A percentile compares a stretch with the other conserved stretches of the same genome.
Conservation (phyloP, 2,113 vertebrate genomes). For the Spheniscus mendiculus region DNA sequence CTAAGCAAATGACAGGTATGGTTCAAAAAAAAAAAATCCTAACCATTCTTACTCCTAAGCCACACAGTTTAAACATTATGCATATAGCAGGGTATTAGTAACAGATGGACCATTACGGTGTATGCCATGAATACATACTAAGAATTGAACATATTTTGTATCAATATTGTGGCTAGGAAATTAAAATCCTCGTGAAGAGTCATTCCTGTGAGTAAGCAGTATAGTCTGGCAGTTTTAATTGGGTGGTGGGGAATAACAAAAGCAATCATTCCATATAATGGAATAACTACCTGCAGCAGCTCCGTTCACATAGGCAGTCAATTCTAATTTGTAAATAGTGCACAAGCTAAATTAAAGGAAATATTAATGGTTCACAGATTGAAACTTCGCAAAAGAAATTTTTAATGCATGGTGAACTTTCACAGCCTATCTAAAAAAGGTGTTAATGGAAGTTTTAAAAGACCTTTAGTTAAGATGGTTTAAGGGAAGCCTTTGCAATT, state of each 20-base stretch:
- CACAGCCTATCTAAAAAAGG: background rate
- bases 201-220: background rate
- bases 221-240: background rate
- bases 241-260: background rate
- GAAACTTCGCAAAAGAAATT: background rate
- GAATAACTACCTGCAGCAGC: background rate
- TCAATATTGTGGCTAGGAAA: background rate
- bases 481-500: background rate
- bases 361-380: background rate
- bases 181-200: background rate
- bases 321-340: background rate
- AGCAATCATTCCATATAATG: background rate
- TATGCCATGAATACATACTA: background rate
- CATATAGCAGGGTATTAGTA: background rate
- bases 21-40: background rate
- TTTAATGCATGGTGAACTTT: background rate
- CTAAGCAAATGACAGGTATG: background rate
- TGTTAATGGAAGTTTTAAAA: background rate
- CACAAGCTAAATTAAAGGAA: background rate
- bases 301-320: background rate
- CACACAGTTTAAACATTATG: background rate
- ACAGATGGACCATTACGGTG: background rate
- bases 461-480: background rate
- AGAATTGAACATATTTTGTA: background rate
- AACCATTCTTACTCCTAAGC: background rate